These are phyloP conservation scores for Lonchura striata DNA, from an alignment of 2,113 vertebrate genomes.

Conservation along the genomic window DNA sequence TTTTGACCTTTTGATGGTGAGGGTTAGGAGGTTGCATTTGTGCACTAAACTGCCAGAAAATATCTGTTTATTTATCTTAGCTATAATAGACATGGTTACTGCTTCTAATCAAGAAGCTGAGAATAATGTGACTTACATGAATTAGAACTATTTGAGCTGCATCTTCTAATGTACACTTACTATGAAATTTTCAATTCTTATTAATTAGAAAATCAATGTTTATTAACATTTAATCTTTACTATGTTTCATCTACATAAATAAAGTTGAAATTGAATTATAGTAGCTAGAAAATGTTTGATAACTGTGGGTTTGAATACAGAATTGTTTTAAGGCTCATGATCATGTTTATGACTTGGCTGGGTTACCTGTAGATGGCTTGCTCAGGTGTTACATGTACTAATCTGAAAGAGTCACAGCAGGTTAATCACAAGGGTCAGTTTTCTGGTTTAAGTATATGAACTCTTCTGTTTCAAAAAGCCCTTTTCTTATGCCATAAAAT, in stretches of 20 bases:
- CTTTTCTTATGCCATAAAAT: neutral
- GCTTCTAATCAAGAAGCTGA: slow-evolving; percentile 42
- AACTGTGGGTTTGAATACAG: neutral
- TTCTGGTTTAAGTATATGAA: neutral
- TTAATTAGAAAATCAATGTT: slow-evolving; percentile 5
- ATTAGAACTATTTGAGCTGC: neutral
- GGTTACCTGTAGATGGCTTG: neutral
- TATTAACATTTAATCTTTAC: slow-evolving; percentile 28
- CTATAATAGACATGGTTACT: slow-evolving; percentile 1
- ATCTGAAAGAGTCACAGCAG: neutral
- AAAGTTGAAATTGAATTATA: slow-evolving; percentile 23
- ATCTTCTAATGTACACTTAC: neutral
- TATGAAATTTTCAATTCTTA: slow-evolving; percentile 25
- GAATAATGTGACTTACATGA: neutral
- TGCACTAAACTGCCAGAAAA: slow-evolving; percentile 68
- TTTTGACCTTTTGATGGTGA: slow-evolving; percentile 76
- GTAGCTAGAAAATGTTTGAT: slow-evolving; percentile 27
- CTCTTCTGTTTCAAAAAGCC: neutral
- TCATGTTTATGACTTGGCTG: neutral
- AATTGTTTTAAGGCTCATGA: neutral
- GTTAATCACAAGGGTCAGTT: neutral
- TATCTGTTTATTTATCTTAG: slow-evolving; percentile 74
- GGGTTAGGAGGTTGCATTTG: slow-evolving; percentile 75
- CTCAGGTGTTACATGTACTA: neutral
- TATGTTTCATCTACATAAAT: slow-evolving; percentile 37